Conservation (phyloP, 1,140 invertebrate genomes). For the Bombus consobrinus region DNA sequence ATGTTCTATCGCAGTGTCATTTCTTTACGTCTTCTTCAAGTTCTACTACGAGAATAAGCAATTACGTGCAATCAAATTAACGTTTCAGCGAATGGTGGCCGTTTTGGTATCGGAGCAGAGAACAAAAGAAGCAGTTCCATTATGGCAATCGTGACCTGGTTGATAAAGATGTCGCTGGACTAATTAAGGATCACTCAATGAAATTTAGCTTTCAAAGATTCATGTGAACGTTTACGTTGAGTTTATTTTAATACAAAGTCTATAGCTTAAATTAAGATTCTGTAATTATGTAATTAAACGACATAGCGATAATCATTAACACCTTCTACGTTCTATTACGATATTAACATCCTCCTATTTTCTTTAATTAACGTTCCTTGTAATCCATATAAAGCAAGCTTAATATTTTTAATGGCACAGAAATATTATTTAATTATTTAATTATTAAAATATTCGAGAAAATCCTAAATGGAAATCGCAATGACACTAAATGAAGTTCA, state of each 20-base stretch:
- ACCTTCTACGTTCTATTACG: neutral
- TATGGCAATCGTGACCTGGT: conserved; percentile 4
- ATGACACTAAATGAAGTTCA: neutral
- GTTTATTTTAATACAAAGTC: neutral
- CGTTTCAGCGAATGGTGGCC: neutral
- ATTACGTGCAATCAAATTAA: conserved; percentile 1
- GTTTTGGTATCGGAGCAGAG: neutral
- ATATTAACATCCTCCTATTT: neutral
- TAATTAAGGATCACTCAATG: neutral
- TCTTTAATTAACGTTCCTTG: neutral
- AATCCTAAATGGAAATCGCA: neutral
- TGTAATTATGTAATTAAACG: neutral
- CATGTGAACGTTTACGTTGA: neutral
- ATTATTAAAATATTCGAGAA: neutral
- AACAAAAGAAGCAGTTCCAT: conserved; percentile 3
- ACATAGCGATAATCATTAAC: neutral
- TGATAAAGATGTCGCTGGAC: neutral
- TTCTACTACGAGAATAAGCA: neutral
- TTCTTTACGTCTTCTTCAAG: neutral
- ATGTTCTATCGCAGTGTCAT: no score
- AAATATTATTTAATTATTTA: neutral
- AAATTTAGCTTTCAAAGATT: neutral
- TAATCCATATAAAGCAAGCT: no score
- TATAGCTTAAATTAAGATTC: no score
- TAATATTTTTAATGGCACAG: no score